Conservation (phyloP, 2,797 vertebrate genomes). For the Mionectes olivaceus region DNA sequence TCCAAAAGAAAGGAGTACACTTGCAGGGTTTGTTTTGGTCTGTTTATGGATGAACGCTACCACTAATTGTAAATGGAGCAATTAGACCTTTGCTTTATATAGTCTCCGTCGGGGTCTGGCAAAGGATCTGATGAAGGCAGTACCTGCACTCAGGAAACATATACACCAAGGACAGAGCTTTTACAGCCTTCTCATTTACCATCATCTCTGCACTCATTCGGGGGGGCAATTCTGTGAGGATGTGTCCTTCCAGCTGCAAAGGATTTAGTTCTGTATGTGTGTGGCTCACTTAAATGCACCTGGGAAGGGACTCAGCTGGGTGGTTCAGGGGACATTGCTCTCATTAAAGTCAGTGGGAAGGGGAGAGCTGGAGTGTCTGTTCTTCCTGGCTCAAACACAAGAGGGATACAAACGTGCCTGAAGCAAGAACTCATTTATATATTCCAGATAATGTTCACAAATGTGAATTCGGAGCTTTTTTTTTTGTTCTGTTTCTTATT, state of each 20-base stretch:
- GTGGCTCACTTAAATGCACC: conserved; percentile 24
- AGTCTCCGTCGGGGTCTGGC: background rate
- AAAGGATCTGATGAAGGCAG: background rate
- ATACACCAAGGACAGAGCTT: conserved; percentile 8
- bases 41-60: background rate
- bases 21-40: background rate
- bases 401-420: background rate
- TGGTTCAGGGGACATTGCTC: background rate
- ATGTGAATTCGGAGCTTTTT: background rate
- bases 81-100: conserved; percentile 25
- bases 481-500: background rate
- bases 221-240: background rate
- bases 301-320: background rate
- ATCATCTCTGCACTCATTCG: background rate
- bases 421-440: conserved; percentile 21
- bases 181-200: conserved; percentile 28
- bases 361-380: background rate
- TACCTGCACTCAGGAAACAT: background rate
- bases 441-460: background rate
- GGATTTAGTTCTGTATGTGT: background rate
- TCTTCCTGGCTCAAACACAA: conserved; percentile 22
- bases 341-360: conserved; percentile 16
- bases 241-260: conserved; percentile 50
- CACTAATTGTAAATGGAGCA: conserved; percentile 37
- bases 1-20: background rate